Conservation (phyloP, 1,140 invertebrate species). For the Drosophila aff. region DNA sequence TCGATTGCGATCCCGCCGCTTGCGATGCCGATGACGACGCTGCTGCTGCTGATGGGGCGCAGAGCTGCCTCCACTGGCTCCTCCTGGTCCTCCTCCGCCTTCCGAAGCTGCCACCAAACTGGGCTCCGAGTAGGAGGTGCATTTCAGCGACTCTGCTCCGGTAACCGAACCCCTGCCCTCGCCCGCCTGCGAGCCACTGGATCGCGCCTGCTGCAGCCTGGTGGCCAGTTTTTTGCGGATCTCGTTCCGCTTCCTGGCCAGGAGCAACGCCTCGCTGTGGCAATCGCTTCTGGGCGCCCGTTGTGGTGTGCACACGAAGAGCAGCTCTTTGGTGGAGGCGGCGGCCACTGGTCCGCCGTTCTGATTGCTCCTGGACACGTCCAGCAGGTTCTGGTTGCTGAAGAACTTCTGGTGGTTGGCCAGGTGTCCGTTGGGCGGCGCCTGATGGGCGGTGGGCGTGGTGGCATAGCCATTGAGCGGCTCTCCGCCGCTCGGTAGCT, state of each 20-base stretch:
- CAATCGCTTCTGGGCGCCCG: conserved; percentile 58
- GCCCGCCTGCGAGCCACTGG: conserved; percentile 20
- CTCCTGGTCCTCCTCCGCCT: conserved; percentile 32
- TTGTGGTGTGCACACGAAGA: conserved; percentile 83
- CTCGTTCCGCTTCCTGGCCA: conserved; percentile 79
- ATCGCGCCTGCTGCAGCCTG: conserved; percentile 64
- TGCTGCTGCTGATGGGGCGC: conserved; percentile 44
- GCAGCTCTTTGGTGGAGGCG: conserved; percentile 79
- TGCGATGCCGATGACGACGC: conserved; percentile 85
- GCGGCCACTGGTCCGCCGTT: conserved; percentile 59
- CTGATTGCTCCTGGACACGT: conserved; percentile 32
- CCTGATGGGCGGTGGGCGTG: conserved; percentile 74
- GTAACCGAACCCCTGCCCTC: conserved; percentile 29
- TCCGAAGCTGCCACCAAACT: conserved; percentile 80
- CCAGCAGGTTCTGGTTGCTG: conserved; percentile 82
- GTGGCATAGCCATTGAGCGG: conserved; percentile 80
- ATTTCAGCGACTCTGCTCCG: conserved; percentile 60
- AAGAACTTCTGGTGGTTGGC: conserved; percentile 80
- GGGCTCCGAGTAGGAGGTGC: conserved; percentile 81
- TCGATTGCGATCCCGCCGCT: conserved; percentile 86
- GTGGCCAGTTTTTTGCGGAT: conserved; percentile 72
- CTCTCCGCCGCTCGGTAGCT: conserved; percentile 63
- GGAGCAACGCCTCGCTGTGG: conserved; percentile 67
- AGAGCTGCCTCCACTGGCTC: conserved; percentile 2
- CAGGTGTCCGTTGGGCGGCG: conserved; percentile 58